Conservation (phyloP, 2,888 invertebrate species). For the Steinernema carpocapsae region DNA sequence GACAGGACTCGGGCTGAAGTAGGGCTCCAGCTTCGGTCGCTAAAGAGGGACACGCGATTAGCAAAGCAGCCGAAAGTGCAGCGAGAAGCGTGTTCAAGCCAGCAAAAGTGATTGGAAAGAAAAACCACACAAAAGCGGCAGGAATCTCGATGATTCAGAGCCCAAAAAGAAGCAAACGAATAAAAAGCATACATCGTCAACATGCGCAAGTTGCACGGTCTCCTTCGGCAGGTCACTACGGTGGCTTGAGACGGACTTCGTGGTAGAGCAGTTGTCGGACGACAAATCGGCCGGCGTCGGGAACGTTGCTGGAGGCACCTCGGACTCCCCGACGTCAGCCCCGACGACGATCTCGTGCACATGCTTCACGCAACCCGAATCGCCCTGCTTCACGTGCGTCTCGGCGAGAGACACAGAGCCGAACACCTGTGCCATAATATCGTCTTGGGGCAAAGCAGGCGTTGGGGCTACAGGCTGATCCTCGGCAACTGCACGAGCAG, state of each 20-base stretch:
- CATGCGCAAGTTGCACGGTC: slow-evolving; percentile 37
- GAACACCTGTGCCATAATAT: slow-evolving; percentile 54
- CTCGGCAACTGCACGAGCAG: neutral
- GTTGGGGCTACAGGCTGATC: slow-evolving; percentile 7
- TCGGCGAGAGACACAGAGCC: slow-evolving; percentile 42
- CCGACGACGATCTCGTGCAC: slow-evolving; percentile 28
- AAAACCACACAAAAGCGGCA: slow-evolving; percentile 8
- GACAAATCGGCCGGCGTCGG: slow-evolving; percentile 17
- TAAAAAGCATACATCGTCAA: slow-evolving; percentile 35
- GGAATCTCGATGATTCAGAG: neutral
- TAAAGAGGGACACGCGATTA: neutral
- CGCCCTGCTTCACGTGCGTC: slow-evolving; percentile 32
- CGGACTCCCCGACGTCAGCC: neutral
- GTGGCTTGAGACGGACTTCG: slow-evolving; percentile 23
- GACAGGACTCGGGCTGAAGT: slow-evolving; percentile 4
- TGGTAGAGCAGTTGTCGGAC: neutral
- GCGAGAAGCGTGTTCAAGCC: neutral
- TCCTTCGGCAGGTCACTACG: neutral
- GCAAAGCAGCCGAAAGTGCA: neutral
- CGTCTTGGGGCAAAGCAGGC: slow-evolving; percentile 39
- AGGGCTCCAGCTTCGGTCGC: slow-evolving; percentile 22
- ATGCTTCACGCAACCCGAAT: slow-evolving; percentile 6
- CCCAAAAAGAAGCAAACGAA: neutral
- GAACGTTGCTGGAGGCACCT: neutral
- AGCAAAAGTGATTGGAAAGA: neutral